These are phyloP conservation scores for Sarotherodon lohbergeri DNA, from an alignment of 2,113 vertebrate genomes.

Conservation along the genomic window DNA sequence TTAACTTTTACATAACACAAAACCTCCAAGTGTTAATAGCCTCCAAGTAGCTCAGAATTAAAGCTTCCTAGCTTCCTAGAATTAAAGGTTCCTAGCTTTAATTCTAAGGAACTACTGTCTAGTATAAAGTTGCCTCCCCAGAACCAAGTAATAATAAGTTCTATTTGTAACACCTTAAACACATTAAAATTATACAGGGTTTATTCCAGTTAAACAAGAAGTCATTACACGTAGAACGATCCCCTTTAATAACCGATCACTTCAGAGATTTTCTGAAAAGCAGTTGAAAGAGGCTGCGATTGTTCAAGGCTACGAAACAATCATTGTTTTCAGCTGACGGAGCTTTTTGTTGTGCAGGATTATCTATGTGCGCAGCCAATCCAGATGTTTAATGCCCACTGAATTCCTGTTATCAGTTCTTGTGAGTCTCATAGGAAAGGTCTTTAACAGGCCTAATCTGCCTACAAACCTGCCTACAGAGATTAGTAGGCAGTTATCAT, in stretches of 20 bases:
- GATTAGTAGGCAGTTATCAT: neutral
- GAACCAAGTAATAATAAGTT: neutral
- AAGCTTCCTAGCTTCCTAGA: neutral
- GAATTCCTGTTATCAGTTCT: neutral
- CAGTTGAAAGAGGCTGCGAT: neutral
- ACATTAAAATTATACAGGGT: neutral
- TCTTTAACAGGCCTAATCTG: neutral
- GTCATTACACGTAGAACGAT: neutral
- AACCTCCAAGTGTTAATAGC: neutral
- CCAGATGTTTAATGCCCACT: neutral
- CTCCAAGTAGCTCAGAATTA: neutral
- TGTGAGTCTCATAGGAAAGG: neutral
- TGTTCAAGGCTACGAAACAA: neutral
- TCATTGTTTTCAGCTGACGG: neutral
- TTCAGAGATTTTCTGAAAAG: neutral
- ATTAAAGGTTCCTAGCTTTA: neutral
- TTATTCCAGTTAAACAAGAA: neutral
- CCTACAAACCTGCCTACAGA: neutral
- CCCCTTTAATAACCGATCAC: neutral
- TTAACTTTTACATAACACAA: neutral
- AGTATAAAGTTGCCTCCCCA: neutral
- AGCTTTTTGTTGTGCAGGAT: neutral
- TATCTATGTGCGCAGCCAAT: neutral
- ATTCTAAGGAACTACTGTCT: neutral
- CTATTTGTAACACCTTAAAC: neutral